These are phyloP conservation scores for Forbesichthys agassizii DNA, from an alignment of 2,113 vertebrate species.

Conservation along the genomic window DNA sequence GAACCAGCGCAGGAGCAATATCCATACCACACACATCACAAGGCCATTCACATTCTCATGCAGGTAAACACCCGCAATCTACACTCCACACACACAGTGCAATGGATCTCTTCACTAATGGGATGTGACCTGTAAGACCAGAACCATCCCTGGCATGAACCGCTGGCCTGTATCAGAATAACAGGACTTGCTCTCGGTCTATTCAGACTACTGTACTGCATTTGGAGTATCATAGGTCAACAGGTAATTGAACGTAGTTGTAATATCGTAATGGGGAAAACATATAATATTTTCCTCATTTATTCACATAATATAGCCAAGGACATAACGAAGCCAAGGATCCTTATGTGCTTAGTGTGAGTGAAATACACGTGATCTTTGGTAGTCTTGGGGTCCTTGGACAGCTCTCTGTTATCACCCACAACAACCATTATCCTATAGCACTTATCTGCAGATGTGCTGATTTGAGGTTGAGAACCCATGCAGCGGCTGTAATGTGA, in stretches of 20 bases:
- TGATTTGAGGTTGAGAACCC: neutral
- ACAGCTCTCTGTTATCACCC: too few relatives aligned
- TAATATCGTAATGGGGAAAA: too few relatives aligned
- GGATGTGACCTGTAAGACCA: too few relatives aligned
- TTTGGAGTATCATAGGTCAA: too few relatives aligned
- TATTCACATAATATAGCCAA: too few relatives aligned
- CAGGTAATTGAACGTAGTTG: too few relatives aligned
- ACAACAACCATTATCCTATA: neutral
- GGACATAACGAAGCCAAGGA: too few relatives aligned
- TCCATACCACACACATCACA: conserved; percentile 21
- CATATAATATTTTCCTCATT: too few relatives aligned
- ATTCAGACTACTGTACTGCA: too few relatives aligned
- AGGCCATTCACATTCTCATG: conserved; percentile 7
- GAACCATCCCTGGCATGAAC: neutral
- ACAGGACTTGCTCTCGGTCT: neutral
- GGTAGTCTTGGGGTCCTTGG: too few relatives aligned
- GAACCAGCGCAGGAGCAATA: neutral
- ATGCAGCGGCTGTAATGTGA: neutral
- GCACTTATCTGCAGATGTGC: neutral
- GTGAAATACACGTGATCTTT: too few relatives aligned
- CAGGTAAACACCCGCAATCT: conserved; percentile 15
- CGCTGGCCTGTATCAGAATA: neutral
- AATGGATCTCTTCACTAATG: neutral
- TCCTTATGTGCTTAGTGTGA: too few relatives aligned
- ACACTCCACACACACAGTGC: conserved; percentile 23